phyloP scores from a whole-genome alignment of 2,113 vertebrate genomes.

The Plestiodon gilberti region DNA sequence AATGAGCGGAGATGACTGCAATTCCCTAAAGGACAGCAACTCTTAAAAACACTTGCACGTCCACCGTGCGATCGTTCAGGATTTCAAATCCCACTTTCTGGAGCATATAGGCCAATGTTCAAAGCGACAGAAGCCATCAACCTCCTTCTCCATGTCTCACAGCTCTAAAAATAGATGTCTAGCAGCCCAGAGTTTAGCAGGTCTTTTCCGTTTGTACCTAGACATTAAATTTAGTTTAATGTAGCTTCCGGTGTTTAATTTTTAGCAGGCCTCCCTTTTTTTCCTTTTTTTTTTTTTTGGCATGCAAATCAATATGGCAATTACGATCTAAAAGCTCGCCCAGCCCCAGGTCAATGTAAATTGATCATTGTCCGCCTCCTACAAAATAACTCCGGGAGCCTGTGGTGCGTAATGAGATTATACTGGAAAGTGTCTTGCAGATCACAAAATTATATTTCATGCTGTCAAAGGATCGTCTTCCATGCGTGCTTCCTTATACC shows the following conservation, averaged over 20 bases:
- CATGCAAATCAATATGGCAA: conserved; percentile 90
- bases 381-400: conserved; percentile 87
- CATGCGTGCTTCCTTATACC: conserved; percentile 71
- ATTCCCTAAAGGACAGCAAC: conserved; percentile 59
- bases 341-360: conserved; percentile 89
- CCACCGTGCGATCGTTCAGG: conserved; percentile 46
- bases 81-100: conserved; percentile 39
- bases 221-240: conserved; percentile 86
- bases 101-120: conserved; percentile 32
- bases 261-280: conserved; percentile 76
- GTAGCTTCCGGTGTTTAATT: conserved; percentile 87
- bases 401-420: conserved; percentile 88
- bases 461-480: conserved; percentile 78
- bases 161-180: conserved; percentile 51
- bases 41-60: conserved; percentile 52
- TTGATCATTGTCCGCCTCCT: conserved; percentile 89
- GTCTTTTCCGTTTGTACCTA: conserved; percentile 77
- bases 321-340: conserved; percentile 88
- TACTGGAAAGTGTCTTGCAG: conserved; percentile 85
- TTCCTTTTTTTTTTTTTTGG: conserved; percentile 68
- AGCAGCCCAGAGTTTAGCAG: conserved; percentile 55
- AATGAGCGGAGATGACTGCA: conserved; percentile 41
- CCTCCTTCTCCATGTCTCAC: conserved; percentile 45
- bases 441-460: conserved; percentile 86
- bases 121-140: conserved; percentile 11